These are phyloP conservation scores for Regulus satrapa DNA, from an alignment of 2,113 vertebrate species.

Conservation along the genomic window DNA sequence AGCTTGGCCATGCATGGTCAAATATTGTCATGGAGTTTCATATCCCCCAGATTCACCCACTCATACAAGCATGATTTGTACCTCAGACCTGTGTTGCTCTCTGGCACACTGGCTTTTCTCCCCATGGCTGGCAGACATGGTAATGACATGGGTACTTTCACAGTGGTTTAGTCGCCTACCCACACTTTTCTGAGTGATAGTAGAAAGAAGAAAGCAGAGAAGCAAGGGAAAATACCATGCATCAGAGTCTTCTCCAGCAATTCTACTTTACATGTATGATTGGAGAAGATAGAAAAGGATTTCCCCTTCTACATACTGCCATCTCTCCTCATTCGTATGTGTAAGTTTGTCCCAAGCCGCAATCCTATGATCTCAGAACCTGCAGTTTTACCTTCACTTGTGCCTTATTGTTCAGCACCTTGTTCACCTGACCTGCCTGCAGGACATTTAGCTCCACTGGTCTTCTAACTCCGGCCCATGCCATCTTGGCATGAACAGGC, in stretches of 20 bases:
- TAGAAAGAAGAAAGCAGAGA: neutral
- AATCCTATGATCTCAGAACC: neutral
- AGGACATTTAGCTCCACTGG: neutral
- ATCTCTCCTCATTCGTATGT: neutral
- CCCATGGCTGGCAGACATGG: accelerated
- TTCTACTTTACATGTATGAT: neutral
- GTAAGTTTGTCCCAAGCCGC: neutral
- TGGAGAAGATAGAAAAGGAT: neutral
- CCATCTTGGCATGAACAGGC: neutral
- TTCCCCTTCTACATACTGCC: neutral
- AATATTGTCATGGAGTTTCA: neutral
- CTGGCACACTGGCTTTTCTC: neutral
- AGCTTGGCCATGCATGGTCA: neutral
- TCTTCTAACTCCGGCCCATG: neutral
- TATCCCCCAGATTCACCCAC: neutral
- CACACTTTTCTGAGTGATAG: neutral
- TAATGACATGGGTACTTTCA: neutral
- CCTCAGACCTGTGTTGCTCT: neutral
- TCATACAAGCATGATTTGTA: neutral
- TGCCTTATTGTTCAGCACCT: neutral
- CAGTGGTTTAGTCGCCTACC: neutral
- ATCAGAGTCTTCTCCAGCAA: neutral
- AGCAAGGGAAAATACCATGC: neutral
- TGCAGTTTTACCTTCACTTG: neutral
- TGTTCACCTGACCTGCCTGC: neutral